Evolutionary conservation across 2,888 invertebrate species (phyloP), one percentile per base, ranked within the genome.

Genomic region (Dasypolia templi): DNA sequence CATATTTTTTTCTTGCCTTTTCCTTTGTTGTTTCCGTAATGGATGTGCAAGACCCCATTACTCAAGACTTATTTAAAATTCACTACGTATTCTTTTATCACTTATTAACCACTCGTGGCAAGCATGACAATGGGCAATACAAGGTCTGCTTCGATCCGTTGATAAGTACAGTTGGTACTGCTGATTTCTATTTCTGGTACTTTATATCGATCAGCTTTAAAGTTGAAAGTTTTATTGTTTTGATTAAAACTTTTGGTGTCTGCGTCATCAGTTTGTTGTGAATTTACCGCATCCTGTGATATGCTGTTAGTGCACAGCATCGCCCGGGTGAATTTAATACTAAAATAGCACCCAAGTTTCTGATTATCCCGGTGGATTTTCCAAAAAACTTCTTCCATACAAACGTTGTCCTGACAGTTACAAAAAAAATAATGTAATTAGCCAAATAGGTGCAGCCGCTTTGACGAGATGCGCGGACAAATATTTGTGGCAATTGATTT

Each of bases 91-190:
- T 56, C 67, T 22, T 59, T 39, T 44, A 66, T 22, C 29, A 63
- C 53, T 66, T 69, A 81, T 59, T 68, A 64, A 35, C 59, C 7
- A 19, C 11, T 51, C 69, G 70, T 68, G 72, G 61, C 44, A 19
- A 14, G 82, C 71, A 77, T 81, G 67, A 68, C 61, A 71, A 82
- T 70, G 32, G 69, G 12, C 35, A 9, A 7, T n/a, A n/a, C 82
- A 74, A 82, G 78, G 81, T 64, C 67, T 61, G 11, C 58, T 77
- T 77, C 63, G 77, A 77, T 77, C 72, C 59, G 14, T 42, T 32
- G 3, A n/a, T 56, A 22, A 71, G 39, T 26, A n/a, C 4, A 4
- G 12, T 3, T 35, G 42, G 44, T 63, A 46, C 66, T 19, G n/a
- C 14, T 29, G 62, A 26, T 62, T 66, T 63, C 62, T 78, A 63